phyloP scores from a whole-genome alignment of 2,888 invertebrate species.

The Mythimna albipuncta region DNA sequence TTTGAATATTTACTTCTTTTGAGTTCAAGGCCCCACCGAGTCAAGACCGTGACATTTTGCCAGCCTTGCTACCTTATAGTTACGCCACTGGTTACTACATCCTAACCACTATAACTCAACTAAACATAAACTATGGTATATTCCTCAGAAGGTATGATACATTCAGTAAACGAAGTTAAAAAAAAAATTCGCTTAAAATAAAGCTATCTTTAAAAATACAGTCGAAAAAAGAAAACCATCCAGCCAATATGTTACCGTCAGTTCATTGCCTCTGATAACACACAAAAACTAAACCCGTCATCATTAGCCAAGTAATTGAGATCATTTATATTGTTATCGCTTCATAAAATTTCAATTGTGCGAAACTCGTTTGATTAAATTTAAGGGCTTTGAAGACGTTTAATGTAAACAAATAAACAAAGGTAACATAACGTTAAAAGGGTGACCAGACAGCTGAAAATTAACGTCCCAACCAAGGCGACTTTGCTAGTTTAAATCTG shows the following conservation, averaged over 20 bases:
- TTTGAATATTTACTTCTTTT: too few relatives aligned
- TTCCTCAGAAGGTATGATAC: background rate
- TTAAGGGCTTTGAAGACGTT: conserved; percentile 21
- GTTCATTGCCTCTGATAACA: conserved; percentile 61
- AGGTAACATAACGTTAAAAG: too few relatives aligned
- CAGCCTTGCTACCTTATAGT: too few relatives aligned
- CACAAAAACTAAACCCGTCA: conserved; percentile 48
- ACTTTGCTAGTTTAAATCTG: too few relatives aligned
- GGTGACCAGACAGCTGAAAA: too few relatives aligned
- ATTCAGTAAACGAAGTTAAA: background rate
- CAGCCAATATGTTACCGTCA: conserved; percentile 46
- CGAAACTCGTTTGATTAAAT: conserved; percentile 48
- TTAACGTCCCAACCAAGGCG: too few relatives aligned
- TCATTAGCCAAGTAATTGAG: conserved; percentile 57
- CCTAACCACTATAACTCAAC: too few relatives aligned
- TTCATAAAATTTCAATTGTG: conserved; percentile 41
- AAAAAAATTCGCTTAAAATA: background rate
- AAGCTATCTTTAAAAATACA: background rate
- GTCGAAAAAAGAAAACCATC: background rate
- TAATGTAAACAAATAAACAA: conserved; percentile 23
- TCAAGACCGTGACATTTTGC: too few relatives aligned
- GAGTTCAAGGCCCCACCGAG: too few relatives aligned
- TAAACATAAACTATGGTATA: background rate
- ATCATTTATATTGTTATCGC: conserved; percentile 58
- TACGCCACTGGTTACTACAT: background rate